Conservation (phyloP, 1,140 invertebrate species). For the Latrodectus geometricus region DNA sequence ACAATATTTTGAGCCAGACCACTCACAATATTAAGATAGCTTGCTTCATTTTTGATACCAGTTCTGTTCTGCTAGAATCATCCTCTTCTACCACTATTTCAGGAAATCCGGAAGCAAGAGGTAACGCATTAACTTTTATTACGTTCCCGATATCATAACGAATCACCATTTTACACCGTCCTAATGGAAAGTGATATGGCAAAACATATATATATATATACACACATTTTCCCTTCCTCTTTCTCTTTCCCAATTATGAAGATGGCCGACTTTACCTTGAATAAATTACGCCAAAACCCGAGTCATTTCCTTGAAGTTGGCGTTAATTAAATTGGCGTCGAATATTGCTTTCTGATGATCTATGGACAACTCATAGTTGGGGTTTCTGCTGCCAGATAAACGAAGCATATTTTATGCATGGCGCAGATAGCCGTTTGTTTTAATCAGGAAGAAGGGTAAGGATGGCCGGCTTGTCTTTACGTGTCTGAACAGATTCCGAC, state of each 20-base stretch:
- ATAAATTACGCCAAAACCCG: slow-evolving; percentile 45
- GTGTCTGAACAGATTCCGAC: slow-evolving; percentile 42
- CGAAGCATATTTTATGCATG: slow-evolving; percentile 55
- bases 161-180: slow-evolving; percentile 38
- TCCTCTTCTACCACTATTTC: too few relatives aligned
- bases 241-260: slow-evolving; percentile 39
- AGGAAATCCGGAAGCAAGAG: too few relatives aligned
- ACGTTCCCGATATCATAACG: slow-evolving; percentile 39
- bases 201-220: neutral
- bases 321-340: slow-evolving; percentile 53
- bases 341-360: slow-evolving; percentile 52
- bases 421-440: slow-evolving; percentile 51
- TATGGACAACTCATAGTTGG: slow-evolving; percentile 27
- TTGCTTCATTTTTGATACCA: too few relatives aligned
- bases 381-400: slow-evolving; percentile 10
- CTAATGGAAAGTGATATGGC: slow-evolving; percentile 54
- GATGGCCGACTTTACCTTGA: slow-evolving; percentile 43
- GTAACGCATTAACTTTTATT: slow-evolving; percentile 51
- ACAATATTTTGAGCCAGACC: too few relatives aligned
- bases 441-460: slow-evolving; percentile 35
- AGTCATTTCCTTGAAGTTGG: slow-evolving; percentile 55
- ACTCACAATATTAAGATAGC: too few relatives aligned
- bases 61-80: too few relatives aligned
- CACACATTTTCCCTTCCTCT: neutral
- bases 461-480: neutral